Percentiles rank a stretch among this genome's conserved stretches.
phyloP scores from a whole-genome alignment of 1,140 invertebrate genomes.

The Neodiprion lecontei region DNA sequence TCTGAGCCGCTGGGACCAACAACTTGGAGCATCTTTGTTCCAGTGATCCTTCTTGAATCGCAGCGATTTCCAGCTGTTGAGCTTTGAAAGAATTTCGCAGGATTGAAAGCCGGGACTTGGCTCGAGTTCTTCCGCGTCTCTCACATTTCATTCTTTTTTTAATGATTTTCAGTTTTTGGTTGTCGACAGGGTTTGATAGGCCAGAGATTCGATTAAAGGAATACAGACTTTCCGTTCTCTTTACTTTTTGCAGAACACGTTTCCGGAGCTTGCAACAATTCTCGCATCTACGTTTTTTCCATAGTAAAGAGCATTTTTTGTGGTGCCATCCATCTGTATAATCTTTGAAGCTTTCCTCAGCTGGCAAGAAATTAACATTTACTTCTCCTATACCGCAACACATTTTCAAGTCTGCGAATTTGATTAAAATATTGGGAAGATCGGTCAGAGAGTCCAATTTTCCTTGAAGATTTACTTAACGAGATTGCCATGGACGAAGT shows the following conservation, averaged over 20 bases:
- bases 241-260: slow-evolving; percentile 4
- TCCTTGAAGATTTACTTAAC: slow-evolving; percentile 5
- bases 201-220: too few relatives aligned
- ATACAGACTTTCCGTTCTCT: not conserved
- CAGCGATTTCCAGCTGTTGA: not conserved
- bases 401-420: slow-evolving; percentile 11
- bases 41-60: too few relatives aligned
- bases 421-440: slow-evolving; percentile 8
- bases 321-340: slow-evolving; percentile 15
- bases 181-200: not conserved
- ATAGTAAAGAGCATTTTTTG: slow-evolving; percentile 12
- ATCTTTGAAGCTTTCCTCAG: slow-evolving; percentile 9
- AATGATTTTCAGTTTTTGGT: not conserved
- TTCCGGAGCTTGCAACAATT: slow-evolving; percentile 11
- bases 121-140: slow-evolving; percentile 8
- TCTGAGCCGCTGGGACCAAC: not conserved
- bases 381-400: slow-evolving; percentile 13
- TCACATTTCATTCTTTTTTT: slow-evolving; percentile 3
- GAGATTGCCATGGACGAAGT: slow-evolving; percentile 6
- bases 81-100: not conserved
- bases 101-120: slow-evolving; percentile 10
- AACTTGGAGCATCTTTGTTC: too few relatives aligned
- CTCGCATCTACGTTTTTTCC: slow-evolving; percentile 11
- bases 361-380: slow-evolving; percentile 7
- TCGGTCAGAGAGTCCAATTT: not conserved